A percentile compares a stretch with the other conserved stretches of the same genome.
These are phyloP conservation scores for Chroicocephalus ridibundus DNA, from an alignment of 2,113 vertebrate species.

Conservation along the genomic window DNA sequence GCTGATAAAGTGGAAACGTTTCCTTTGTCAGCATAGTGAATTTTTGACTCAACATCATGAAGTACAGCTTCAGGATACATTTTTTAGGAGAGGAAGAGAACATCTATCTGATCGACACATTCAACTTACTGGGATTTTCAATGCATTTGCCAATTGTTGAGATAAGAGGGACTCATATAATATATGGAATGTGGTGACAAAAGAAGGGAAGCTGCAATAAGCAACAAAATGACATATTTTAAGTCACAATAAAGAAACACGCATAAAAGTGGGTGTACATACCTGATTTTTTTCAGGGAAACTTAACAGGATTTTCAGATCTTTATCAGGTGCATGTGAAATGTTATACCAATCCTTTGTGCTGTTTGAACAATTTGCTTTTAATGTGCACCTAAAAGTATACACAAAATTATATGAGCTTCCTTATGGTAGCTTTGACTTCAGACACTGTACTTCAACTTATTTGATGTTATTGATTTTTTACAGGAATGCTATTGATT, in stretches of 20 bases:
- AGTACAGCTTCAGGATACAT: not conserved
- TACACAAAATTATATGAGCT: constrained; percentile 51
- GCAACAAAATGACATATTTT: not conserved
- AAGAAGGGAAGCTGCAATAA: not conserved
- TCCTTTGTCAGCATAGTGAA: not conserved
- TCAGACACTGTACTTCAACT: constrained; percentile 25
- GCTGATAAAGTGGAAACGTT: not conserved
- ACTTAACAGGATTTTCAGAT: constrained; percentile 50
- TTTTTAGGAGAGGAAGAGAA: not conserved
- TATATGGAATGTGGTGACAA: not conserved
- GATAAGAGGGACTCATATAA: not conserved
- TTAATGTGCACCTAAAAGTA: constrained; percentile 72
- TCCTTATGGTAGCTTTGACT: not conserved
- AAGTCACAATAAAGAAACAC: not conserved
- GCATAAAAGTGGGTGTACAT: constrained; percentile 11
- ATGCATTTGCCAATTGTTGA: not conserved
- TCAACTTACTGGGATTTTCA: not conserved
- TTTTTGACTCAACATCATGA: not conserved
- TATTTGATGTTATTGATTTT: constrained; percentile 11
- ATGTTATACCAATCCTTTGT: constrained; percentile 55
- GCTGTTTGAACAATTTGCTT: constrained; percentile 60
- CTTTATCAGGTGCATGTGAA: constrained; percentile 51
- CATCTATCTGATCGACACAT: not conserved
- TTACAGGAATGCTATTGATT: constrained; percentile 14
- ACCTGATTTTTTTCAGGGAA: constrained; percentile 53